These are phyloP conservation scores for Albula glossodonta DNA, from an alignment of 2,113 vertebrate species.

Conservation along the genomic window DNA sequence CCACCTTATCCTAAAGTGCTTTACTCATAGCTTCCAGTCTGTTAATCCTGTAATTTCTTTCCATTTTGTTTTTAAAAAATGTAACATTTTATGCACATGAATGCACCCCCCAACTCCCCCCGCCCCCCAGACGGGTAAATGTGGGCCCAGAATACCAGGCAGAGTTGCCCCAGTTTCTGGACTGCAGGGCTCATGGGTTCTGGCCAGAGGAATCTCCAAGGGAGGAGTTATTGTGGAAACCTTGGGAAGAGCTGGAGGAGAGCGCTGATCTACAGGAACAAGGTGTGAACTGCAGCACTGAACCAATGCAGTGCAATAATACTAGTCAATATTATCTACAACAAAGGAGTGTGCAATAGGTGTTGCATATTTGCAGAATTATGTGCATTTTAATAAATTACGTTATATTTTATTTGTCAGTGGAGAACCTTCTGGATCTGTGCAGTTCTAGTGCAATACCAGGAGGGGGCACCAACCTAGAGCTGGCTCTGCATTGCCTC, in stretches of 20 bases:
- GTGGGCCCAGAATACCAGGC: slow-evolving; percentile 71
- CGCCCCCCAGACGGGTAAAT: slow-evolving; percentile 58
- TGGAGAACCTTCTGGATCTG: slow-evolving; percentile 69
- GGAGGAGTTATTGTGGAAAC: slow-evolving; percentile 73
- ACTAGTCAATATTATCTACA: too few species aligned
- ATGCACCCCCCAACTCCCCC: background rate
- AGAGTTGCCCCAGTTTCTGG: slow-evolving; percentile 51
- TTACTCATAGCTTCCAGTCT: too few species aligned
- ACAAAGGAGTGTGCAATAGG: too few species aligned
- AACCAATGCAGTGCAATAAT: background rate
- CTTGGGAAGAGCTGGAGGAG: slow-evolving; percentile 53
- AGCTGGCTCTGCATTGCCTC: slow-evolving; percentile 74
- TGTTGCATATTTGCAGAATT: too few species aligned
- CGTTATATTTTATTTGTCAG: slow-evolving; percentile 45
- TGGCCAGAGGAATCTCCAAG: slow-evolving; percentile 34
- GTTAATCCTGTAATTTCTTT: too few species aligned
- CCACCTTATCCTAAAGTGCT: too few species aligned
- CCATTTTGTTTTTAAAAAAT: background rate
- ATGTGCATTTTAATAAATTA: too few species aligned
- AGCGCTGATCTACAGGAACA: slow-evolving; percentile 49
- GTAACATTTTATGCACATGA: background rate
- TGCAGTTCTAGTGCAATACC: slow-evolving; percentile 73
- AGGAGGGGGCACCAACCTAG: slow-evolving; percentile 73
- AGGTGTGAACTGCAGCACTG: slow-evolving; percentile 45
- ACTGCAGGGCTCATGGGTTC: background rate